These are phyloP conservation scores for Tapirus indicus DNA, from an alignment of 2,797 vertebrate species.

Conservation along the genomic window DNA sequence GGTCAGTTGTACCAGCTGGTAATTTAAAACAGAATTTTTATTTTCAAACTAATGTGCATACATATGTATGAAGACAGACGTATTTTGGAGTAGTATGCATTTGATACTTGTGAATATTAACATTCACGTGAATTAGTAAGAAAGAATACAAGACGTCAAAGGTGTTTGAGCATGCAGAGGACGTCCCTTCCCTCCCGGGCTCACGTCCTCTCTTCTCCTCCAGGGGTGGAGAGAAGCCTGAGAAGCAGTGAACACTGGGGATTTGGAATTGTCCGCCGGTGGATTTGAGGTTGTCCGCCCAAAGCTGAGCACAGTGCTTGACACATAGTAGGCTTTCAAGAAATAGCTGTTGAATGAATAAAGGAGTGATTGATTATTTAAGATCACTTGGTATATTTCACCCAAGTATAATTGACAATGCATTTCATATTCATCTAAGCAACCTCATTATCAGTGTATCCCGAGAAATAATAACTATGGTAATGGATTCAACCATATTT, in stretches of 20 bases:
- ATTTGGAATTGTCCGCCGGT: neutral
- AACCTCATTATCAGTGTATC: conserved; percentile 4
- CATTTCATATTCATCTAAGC: neutral
- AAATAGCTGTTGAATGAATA: neutral
- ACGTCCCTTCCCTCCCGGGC: neutral
- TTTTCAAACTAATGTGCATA: neutral
- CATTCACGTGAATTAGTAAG: neutral
- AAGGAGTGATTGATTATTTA: neutral
- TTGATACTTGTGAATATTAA: neutral
- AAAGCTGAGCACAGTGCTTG: neutral
- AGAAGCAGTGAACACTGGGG: neutral
- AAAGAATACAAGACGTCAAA: neutral
- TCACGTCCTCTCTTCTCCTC: neutral
- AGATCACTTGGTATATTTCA: neutral
- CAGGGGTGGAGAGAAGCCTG: neutral
- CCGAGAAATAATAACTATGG: neutral
- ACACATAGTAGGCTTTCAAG: conserved; percentile 54
- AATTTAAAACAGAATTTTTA: neutral
- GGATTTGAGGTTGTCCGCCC: neutral
- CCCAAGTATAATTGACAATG: neutral
- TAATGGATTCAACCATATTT: neutral
- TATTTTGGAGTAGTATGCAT: neutral
- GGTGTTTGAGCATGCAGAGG: neutral
- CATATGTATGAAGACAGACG: neutral
- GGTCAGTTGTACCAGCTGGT: neutral